A percentile compares a stretch with the other conserved stretches of the same genome.
phyloP scores from a whole-genome alignment of 2,113 vertebrate genomes.

The Sterrhoptilus dennistouni region DNA sequence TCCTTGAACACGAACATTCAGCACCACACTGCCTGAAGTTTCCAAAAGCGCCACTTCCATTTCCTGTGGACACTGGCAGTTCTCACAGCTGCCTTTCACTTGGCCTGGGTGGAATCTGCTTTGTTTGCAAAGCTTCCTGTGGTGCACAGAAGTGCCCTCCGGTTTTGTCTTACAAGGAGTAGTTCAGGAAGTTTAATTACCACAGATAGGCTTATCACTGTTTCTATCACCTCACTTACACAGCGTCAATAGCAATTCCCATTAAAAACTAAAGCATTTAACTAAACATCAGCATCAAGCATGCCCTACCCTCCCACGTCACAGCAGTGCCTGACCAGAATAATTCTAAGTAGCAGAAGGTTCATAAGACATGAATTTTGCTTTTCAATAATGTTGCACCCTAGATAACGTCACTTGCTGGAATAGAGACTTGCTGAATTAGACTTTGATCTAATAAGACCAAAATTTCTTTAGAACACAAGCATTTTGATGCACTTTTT shows the following conservation, averaged over 20 bases:
- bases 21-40: background rate
- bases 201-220: background rate
- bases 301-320: rapidly evolving
- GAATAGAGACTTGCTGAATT: background rate
- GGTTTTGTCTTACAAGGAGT: background rate
- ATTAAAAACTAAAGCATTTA: background rate
- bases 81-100: background rate
- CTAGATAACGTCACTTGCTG: background rate
- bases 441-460: background rate
- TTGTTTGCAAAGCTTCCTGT: constrained; percentile 37
- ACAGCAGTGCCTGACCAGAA: background rate
- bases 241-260: background rate
- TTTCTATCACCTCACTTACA: background rate
- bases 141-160: rapidly evolving
- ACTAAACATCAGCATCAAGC: background rate
- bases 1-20: background rate
- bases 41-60: background rate
- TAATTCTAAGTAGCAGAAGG: background rate
- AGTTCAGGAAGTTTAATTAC: constrained; percentile 40
- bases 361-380: background rate
- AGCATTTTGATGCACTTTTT: background rate
- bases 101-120: background rate
- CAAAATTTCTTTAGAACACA: background rate
- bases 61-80: background rate
- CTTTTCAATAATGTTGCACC: background rate